A percentile compares a stretch with the other conserved stretches of the same genome.
These are phyloP conservation scores for Pseudoatta argentina DNA, from an alignment of 1,140 invertebrate genomes.

Conservation along the genomic window DNA sequence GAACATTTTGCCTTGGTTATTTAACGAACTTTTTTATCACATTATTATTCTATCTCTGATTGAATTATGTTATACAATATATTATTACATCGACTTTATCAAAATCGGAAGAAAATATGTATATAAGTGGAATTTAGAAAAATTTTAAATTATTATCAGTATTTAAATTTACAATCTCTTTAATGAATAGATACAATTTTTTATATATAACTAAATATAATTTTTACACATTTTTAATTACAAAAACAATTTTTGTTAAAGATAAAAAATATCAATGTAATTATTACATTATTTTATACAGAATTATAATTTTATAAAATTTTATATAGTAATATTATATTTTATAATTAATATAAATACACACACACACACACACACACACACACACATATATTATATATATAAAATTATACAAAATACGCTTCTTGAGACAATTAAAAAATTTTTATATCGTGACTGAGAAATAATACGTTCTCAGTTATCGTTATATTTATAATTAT, in stretches of 20 bases:
- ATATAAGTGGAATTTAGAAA: neutral
- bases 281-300: too few species aligned
- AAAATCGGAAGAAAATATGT: neutral
- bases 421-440: constrained; percentile 2
- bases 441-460: constrained; percentile 13
- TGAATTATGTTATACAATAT: neutral
- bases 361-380: too few species aligned
- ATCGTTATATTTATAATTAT: too few species aligned
- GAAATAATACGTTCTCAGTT: neutral
- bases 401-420: too few species aligned
- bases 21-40: neutral
- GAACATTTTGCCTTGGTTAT: neutral
- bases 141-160: neutral
- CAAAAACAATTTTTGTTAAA: constrained; percentile 8
- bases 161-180: neutral
- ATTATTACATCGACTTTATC: neutral
- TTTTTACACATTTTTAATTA: too few species aligned
- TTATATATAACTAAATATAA: neutral
- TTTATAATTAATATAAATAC: too few species aligned
- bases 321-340: too few species aligned
- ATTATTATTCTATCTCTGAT: neutral
- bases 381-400: neutral
- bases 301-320: too few species aligned
- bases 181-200: constrained; percentile 8
- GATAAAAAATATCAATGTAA: neutral